These are phyloP conservation scores for Antechinus stuartii DNA, from an alignment of 2,113 vertebrate species.

Conservation along the genomic window DNA sequence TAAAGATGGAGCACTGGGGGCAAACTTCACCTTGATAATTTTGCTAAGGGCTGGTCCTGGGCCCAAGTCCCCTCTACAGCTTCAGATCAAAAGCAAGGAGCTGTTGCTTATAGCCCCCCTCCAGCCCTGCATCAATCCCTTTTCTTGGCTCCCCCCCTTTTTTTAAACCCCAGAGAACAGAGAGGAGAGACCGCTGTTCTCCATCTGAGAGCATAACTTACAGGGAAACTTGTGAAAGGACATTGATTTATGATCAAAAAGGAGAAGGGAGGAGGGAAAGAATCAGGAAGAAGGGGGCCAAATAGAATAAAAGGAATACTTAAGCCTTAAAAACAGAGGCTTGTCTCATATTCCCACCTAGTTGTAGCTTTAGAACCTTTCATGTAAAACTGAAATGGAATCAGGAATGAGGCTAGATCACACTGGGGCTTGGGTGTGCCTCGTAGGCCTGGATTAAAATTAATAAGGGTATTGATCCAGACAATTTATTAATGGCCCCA, in stretches of 20 bases:
- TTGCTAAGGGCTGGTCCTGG: background rate
- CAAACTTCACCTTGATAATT: background rate
- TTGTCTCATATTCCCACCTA: conserved; percentile 84
- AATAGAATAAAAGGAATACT: conserved; percentile 82
- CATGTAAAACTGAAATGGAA: conserved; percentile 90
- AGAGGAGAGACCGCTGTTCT: background rate
- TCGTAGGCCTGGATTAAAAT: conserved; percentile 89
- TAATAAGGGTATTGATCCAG: conserved; percentile 89
- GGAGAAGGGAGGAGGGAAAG: conserved; percentile 12
- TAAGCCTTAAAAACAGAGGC: conserved; percentile 69
- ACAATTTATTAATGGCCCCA: conserved; percentile 87
- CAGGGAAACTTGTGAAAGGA: conserved; percentile 9
- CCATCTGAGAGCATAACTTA: background rate
- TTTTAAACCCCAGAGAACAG: background rate
- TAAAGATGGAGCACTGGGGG: background rate
- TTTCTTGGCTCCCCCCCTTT: conserved; percentile 15
- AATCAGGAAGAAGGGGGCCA: background rate
- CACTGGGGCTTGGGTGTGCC: conserved; percentile 86
- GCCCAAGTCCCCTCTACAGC: rapidly evolving
- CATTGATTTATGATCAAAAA: conserved; percentile 83
- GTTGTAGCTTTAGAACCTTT: conserved; percentile 89
- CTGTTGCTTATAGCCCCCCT: background rate
- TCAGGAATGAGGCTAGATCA: conserved; percentile 88
- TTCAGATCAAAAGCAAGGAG: background rate
- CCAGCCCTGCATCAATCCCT: background rate